Base-by-base conservation (phyloP, 2,797 vertebrate species). In the Perdix hodgsoniae region DNA sequence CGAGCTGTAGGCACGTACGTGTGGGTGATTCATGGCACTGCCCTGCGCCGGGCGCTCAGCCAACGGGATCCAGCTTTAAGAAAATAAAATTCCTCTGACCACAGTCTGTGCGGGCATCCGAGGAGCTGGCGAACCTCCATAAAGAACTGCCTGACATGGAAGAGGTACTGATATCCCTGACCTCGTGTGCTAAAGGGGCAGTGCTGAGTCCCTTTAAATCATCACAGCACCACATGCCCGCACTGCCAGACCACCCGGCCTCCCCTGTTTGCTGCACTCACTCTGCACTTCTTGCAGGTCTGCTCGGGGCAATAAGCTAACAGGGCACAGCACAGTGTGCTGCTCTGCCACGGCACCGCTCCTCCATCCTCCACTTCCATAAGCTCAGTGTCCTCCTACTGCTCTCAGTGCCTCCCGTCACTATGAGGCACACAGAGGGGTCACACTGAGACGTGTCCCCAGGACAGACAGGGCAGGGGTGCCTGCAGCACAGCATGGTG, bases 21-120 rank as follows among this genome's bases (percentile, higher is more conserved):
- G 84, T 39, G 44, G 11, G 88, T 95, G 93, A 96, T 59, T 96
- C 96, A 96, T 49, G 1, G 23, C 8, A 1, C 54, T 76, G 88
- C 90, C 76, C 66, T 77, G 29, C 5, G 14, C 54, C 1, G 5
- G 90, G 86, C 86, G 76, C 64, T 10, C n/a, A 21, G 93, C 83
- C 90, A 79, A 10, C 2, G 8, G 8, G 39, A 33, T 52, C 14
- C 4, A 3, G 6, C 10, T 9, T 52, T 21, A n/a, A 27, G 35
- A 16, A 76, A 19, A 61, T 31, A 14, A 14, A 64, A 10, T 59
- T 61, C 27, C 26, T 42, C 52, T 77, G 75, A 24, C 63, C 78
- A 11, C 15, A 22, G 27, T 57, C 16, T 22, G 31, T 39, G 1
- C 3, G 19, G 15, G 33, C 22, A 9, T 26, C 76, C 6, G 39